phyloP scores from a whole-genome alignment of 1,140 invertebrate genomes.

The Coenobita brevimanus region DNA sequence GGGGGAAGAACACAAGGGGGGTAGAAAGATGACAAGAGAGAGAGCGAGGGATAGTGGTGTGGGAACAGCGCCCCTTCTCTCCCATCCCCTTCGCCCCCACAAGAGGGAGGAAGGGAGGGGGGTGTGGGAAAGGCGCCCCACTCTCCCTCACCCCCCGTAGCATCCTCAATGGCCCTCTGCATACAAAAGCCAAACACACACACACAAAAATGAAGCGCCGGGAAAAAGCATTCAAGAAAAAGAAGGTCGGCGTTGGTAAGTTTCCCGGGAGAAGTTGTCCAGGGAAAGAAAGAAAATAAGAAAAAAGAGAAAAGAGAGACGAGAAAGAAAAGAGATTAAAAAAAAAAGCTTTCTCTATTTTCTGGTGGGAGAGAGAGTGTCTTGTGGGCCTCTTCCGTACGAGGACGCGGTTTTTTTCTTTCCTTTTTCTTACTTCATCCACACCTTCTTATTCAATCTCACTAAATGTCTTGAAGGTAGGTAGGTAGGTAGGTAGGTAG shows the following conservation, averaged over 20 bases:
- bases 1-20: too few species aligned
- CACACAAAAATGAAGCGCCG: slow-evolving; percentile 43
- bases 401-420: not conserved
- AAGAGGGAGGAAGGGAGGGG: not conserved
- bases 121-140: not conserved
- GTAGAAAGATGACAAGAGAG: too few species aligned
- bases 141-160: not conserved
- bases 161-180: slow-evolving; percentile 44
- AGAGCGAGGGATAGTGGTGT: too few species aligned
- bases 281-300: not conserved
- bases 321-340: not conserved
- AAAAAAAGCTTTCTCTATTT: not conserved
- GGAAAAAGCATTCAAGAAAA: slow-evolving; percentile 50
- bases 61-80: too few species aligned
- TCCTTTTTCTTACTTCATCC: not conserved
- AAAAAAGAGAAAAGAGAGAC: not conserved
- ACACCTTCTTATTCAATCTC: too few species aligned
- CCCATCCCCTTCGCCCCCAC: too few species aligned
- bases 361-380: not conserved
- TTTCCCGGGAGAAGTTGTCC: slow-evolving; percentile 36
- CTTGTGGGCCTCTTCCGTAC: not conserved
- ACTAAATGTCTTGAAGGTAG: too few species aligned
- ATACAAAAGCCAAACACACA: slow-evolving; percentile 47
- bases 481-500: too few species aligned
- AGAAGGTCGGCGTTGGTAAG: slow-evolving; percentile 33